Conservation (phyloP, 53 echinoderm and acorn worm genomes). For the Zoroaster sp. region DNA sequence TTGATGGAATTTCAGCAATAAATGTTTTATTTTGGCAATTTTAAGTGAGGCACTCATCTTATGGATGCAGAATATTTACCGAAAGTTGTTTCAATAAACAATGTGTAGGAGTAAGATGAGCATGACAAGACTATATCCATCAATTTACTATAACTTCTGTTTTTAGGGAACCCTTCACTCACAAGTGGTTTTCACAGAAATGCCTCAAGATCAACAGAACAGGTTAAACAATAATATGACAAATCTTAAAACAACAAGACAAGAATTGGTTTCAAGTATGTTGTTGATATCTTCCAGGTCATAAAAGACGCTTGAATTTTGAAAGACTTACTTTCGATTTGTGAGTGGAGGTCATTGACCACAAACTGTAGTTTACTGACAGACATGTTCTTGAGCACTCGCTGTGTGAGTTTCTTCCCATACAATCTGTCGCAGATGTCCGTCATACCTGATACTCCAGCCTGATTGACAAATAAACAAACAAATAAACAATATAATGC, state of each 20-base stretch:
- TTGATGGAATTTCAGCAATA: too few species aligned
- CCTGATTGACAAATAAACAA: conserved; percentile 36
- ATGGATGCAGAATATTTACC: too few species aligned
- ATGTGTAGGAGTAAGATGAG: too few species aligned
- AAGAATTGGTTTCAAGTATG: not conserved
- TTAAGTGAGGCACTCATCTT: too few species aligned
- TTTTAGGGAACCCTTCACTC: not conserved
- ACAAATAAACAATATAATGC: too few species aligned
- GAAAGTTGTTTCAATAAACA: too few species aligned
- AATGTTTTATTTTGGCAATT: too few species aligned
- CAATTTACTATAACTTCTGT: not conserved
- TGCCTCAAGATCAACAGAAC: not conserved
- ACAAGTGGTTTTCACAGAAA: not conserved
- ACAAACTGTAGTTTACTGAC: conserved; percentile 91
- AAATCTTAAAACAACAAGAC: not conserved
- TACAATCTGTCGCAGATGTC: conserved; percentile 74
- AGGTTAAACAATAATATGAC: not conserved
- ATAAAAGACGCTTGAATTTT: not conserved
- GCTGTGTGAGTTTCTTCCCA: conserved; percentile 73
- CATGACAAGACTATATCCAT: too few species aligned
- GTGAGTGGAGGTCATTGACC: conserved; percentile 92
- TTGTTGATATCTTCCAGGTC: not conserved
- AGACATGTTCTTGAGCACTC: conserved; percentile 80
- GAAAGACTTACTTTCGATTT: conserved; percentile 82
- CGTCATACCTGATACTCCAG: conserved; percentile 76